A percentile compares a stretch with the other conserved stretches of the same genome.
Conservation (phyloP, 1,140 invertebrate species). For the Myzus persicae region DNA sequence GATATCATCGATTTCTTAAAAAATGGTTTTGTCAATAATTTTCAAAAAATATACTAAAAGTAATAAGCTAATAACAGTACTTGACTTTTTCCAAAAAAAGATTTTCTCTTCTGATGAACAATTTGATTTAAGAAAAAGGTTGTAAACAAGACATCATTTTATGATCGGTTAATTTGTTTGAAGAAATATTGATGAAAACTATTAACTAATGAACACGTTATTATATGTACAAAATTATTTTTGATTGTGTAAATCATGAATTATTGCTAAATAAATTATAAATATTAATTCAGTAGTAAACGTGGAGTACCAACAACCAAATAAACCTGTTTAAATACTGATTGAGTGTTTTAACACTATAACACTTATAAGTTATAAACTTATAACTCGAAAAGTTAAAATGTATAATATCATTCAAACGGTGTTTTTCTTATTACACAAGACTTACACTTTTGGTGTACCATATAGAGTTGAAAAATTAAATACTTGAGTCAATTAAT, state of each 20-base stretch:
- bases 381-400: background rate
- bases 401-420: background rate
- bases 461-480: background rate
- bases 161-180: background rate
- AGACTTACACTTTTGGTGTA: too few relatives aligned
- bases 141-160: constrained; percentile 18
- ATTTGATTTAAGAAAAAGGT: constrained; percentile 37
- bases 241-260: constrained; percentile 39
- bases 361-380: too few relatives aligned
- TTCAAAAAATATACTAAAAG: background rate
- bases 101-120: background rate
- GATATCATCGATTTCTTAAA: background rate
- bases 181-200: background rate
- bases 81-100: background rate
- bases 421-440: too few relatives aligned
- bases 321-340: background rate
- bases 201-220: constrained; percentile 32
- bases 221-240: constrained; percentile 50
- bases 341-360: background rate
- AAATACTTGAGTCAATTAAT: background rate
- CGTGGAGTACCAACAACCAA: background rate
- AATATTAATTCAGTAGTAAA: background rate
- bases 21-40: background rate
- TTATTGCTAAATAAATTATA: background rate
- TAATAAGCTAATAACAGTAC: background rate